Percentiles rank a stretch among this genome's conserved stretches.
These are phyloP conservation scores for Muscicapa striata DNA, from an alignment of 2,797 vertebrate species.

Conservation along the genomic window DNA sequence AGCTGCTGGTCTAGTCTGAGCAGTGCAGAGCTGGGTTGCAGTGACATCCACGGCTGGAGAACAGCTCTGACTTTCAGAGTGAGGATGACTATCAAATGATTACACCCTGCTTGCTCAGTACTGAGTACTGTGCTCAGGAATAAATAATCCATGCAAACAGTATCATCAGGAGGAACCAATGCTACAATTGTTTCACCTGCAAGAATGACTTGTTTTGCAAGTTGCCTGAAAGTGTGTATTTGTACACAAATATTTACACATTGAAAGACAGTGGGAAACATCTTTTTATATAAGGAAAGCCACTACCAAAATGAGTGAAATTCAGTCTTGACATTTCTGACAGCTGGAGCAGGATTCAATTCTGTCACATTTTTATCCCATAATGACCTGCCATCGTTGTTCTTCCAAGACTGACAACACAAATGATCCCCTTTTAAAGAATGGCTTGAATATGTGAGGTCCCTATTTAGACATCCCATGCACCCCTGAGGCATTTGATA, in stretches of 20 bases:
- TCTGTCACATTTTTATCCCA: neutral
- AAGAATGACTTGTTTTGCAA: neutral
- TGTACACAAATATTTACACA: neutral
- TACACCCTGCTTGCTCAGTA: neutral
- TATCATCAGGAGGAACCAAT: neutral
- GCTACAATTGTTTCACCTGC: neutral
- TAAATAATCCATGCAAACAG: neutral
- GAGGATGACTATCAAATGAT: neutral
- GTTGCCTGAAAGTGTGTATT: neutral
- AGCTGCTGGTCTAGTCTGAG: neutral
- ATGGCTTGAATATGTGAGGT: neutral
- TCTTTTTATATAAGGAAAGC: neutral
- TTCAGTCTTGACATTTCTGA: neutral
- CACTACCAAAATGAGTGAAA: neutral
- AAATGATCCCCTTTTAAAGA: constrained; percentile 33
- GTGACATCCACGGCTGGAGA: neutral
- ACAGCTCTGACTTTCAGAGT: neutral
- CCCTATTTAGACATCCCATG: neutral
- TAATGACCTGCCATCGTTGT: constrained; percentile 24
- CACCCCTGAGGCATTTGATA: neutral
- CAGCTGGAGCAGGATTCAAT: neutral
- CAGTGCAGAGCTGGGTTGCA: neutral
- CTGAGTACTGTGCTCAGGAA: neutral
- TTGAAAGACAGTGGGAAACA: neutral
- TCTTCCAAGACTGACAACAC: constrained; percentile 6